Percentiles rank a stretch among this genome's conserved stretches.
phyloP scores from a whole-genome alignment of 2,888 invertebrate genomes.

The Nezara viridula region DNA sequence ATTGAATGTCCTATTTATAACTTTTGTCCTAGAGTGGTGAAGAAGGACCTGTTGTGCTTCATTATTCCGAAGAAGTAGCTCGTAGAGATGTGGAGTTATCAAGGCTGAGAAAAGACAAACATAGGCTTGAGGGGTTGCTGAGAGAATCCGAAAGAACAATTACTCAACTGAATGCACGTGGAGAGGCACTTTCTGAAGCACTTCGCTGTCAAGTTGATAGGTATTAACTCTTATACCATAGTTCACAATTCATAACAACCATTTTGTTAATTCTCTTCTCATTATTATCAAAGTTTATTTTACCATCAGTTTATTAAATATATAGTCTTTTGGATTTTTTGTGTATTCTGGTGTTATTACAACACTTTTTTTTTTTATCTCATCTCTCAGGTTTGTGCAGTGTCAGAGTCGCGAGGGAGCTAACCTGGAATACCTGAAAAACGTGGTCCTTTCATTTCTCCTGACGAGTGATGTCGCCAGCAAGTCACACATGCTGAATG shows the following conservation, averaged over 20 bases:
- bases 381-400: slow-evolving; percentile 74
- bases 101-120: slow-evolving; percentile 79
- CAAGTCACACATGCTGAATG: slow-evolving; percentile 87
- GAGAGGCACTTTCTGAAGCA: slow-evolving; percentile 67
- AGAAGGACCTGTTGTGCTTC: slow-evolving; percentile 81
- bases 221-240: slow-evolving; percentile 65
- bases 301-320: slow-evolving; percentile 1
- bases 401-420: slow-evolving; percentile 86
- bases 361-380: slow-evolving; percentile 22
- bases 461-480: slow-evolving; percentile 78
- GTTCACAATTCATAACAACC: background rate
- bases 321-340: slow-evolving; percentile 16
- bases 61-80: slow-evolving; percentile 87
- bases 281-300: background rate
- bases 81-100: slow-evolving; percentile 84
- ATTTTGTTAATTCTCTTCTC: background rate
- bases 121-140: slow-evolving; percentile 70
- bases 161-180: slow-evolving; percentile 68
- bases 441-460: slow-evolving; percentile 87
- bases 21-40: slow-evolving; percentile 59
- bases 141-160: slow-evolving; percentile 69
- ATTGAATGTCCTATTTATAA: slow-evolving; percentile 38
- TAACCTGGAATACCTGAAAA: slow-evolving; percentile 91
- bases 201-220: slow-evolving; percentile 69
- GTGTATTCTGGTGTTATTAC: background rate